Evolutionary conservation across 92 coral and sea anemone genomes (phyloP), one percentile per base, ranked within the genome.

Genomic region (Zoanthus sociatus): DNA sequence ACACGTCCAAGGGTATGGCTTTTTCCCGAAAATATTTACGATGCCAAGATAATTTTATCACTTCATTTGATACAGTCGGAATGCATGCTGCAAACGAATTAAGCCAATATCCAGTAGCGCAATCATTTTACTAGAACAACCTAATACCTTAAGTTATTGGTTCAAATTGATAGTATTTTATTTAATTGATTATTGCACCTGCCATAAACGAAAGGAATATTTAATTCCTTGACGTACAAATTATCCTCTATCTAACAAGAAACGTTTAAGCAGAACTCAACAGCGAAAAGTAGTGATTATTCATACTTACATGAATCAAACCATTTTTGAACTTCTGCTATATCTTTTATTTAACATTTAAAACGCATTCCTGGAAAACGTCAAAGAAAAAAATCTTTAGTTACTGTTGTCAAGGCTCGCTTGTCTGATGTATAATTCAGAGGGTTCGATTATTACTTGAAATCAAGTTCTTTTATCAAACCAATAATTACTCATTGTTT

Each of bases 71-170:
- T 47, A 64, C 20, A 81, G 82, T 47, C 63, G 32, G 85, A 66
- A 64, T 5, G 63, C 85, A 81, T 81, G 75, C 61, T 64, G 85
- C 21, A 81, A 20, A 50, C 14, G 85, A 66, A 47, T 81, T 67
- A 37, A 66, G 31, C 85, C 16, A 12, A 30, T 44, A 64, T 71
- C 85, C 85, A 81, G 73, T 81, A 45, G 85, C 60, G 85, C 21
- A 46, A 31, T 71, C 85, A 47, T 66, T 81, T 50, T 48, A 81
- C 66, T 81, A 81, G 45, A 66, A 51, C 85, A 17, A 67, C 74
- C 74, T 73, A 81, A 81, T 81, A 81, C 31, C 85, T 67, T 66
- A 81, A 64, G 73, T 18, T 66, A 66, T 81, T 81, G 73, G 76
- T 31, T 74, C 12, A 81, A 81, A 81, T 64, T 44, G 61, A 64